Percentiles rank a stretch among this genome's conserved stretches.
Evolutionary conservation across 2,113 vertebrate species (phyloP).

Genomic region (Ictidomys tridecemlineatus): DNA sequence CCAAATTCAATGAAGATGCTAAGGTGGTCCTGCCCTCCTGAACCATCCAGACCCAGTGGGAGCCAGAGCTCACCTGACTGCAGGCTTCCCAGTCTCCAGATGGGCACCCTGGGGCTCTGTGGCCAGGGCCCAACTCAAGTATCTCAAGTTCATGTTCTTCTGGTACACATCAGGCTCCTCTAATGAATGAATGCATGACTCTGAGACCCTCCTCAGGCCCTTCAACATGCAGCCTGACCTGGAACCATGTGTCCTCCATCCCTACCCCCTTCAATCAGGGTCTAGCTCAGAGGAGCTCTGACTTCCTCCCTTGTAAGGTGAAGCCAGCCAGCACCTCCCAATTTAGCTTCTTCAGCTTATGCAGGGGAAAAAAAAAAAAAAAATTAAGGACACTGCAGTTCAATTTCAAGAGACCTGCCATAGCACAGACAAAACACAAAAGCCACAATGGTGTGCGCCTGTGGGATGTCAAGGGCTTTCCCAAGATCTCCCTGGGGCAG

Average conservation of each 20-base stretch:
- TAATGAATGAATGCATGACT: not conserved
- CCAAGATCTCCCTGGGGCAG: not conserved
- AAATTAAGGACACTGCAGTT: not conserved
- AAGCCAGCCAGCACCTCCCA: not conserved
- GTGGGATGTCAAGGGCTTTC: not conserved
- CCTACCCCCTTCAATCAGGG: not conserved
- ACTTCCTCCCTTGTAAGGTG: not conserved
- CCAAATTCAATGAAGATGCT: fast-evolving
- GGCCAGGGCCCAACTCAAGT: too few species aligned
- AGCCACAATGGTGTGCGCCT: not conserved
- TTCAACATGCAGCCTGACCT: not conserved
- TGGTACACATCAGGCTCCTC: not conserved
- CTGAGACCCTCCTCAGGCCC: not conserved
- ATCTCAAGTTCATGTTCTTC: not conserved
- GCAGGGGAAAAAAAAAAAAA: too few species aligned
- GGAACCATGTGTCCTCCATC: not conserved
- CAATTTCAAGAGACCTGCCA: not conserved
- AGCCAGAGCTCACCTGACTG: not conserved
- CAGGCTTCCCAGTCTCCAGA: not conserved
- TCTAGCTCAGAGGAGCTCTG: not conserved
- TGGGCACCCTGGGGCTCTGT: not conserved
- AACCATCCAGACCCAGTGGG: too few species aligned
- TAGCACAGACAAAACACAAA: not conserved
- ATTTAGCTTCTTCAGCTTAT: not conserved
- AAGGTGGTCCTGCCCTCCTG: not conserved